These are phyloP conservation scores for Meloe dianella DNA, from an alignment of 2,888 invertebrate genomes.

Conservation along the genomic window DNA sequence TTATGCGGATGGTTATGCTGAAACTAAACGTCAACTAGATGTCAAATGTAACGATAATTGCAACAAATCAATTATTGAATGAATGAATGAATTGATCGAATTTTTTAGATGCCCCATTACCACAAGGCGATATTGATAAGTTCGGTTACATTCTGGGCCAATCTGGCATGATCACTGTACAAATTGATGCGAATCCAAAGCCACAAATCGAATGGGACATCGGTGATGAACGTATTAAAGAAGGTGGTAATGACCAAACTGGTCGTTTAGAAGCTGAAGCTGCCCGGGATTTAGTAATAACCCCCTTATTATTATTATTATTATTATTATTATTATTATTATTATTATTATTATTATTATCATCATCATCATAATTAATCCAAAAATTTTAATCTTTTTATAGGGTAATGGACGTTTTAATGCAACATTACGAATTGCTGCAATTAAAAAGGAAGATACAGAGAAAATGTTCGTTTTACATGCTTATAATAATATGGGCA, in stretches of 20 bases:
- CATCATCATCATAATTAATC: too few species aligned
- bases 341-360: too few species aligned
- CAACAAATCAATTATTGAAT: too few species aligned
- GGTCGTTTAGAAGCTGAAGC: slow-evolving; percentile 61
- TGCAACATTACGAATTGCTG: slow-evolving; percentile 69
- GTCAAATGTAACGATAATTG: slow-evolving; percentile 72
- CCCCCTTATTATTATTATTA: background rate
- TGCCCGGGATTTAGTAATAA: slow-evolving; percentile 59
- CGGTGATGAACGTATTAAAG: slow-evolving; percentile 63
- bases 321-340: too few species aligned
- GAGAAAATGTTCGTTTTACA: slow-evolving; percentile 72
- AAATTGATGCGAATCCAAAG: slow-evolving; percentile 73
- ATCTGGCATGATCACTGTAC: slow-evolving; percentile 75
- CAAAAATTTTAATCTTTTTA: too few species aligned
- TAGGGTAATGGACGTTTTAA: slow-evolving; percentile 74
- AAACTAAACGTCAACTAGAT: slow-evolving; percentile 60
- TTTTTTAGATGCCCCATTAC: slow-evolving; percentile 69
- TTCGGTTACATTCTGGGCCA: slow-evolving; percentile 77
- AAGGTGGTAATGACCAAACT: slow-evolving; percentile 61
- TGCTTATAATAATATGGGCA: slow-evolving; percentile 73
- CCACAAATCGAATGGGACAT: slow-evolving; percentile 75
- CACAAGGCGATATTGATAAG: slow-evolving; percentile 67
- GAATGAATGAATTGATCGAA: too few species aligned
- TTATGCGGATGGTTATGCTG: slow-evolving; percentile 54
- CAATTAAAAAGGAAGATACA: slow-evolving; percentile 76